phyloP scores from a whole-genome alignment of 2,888 invertebrate species.

The Miltochrista miniata region DNA sequence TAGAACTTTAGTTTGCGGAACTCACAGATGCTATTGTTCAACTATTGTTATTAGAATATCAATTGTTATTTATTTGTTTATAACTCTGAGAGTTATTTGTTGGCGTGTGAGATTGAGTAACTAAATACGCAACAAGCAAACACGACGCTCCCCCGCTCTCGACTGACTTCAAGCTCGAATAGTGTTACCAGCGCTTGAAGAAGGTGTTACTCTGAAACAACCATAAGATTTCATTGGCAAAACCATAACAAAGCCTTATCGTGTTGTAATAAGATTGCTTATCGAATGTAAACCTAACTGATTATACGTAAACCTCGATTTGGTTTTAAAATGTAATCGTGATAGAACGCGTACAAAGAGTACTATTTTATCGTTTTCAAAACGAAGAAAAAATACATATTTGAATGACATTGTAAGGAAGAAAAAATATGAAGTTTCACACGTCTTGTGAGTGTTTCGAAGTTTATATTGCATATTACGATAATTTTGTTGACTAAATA shows the following conservation, averaged over 20 bases:
- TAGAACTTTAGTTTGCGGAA: constrained; percentile 17
- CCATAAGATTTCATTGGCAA: constrained; percentile 8
- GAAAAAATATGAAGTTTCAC: constrained; percentile 46
- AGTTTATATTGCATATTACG: constrained; percentile 35
- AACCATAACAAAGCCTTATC: constrained; percentile 13
- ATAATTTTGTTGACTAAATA: constrained; percentile 14
- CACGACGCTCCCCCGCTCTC: constrained; percentile 45
- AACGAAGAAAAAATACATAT: constrained; percentile 55
- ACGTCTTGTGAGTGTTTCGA: constrained; percentile 32
- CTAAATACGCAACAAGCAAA: constrained; percentile 38
- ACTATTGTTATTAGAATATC: constrained; percentile 24
- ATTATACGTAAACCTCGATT: constrained; percentile 5
- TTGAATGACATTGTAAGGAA: constrained; percentile 47
- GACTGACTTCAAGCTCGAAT: constrained; percentile 42
- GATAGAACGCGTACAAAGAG: constrained; percentile 60
- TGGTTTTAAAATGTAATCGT: constrained; percentile 45
- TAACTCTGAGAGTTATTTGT: constrained; percentile 29
- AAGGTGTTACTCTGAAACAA: constrained; percentile 44
- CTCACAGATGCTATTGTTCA: constrained; percentile 28
- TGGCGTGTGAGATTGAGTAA: constrained; percentile 32
- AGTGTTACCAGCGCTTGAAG: constrained; percentile 54
- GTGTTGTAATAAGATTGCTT: constrained; percentile 7
- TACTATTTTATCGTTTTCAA: constrained; percentile 46
- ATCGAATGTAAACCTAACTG: background rate
- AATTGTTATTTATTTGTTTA: constrained; percentile 38